phyloP scores from a whole-genome alignment of 1,140 invertebrate species.

The Atta texana region DNA sequence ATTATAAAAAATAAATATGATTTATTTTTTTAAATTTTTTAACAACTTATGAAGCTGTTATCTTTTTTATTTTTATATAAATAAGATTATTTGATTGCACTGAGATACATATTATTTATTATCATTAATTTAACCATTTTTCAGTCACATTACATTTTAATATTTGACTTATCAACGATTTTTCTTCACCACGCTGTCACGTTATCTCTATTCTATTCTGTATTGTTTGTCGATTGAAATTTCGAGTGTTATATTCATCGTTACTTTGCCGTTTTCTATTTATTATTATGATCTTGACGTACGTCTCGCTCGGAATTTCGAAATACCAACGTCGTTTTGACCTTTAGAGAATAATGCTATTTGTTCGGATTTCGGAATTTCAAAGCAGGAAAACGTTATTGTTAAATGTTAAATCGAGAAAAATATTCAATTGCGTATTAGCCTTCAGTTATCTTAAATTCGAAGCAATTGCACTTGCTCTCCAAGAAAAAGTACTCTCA shows the following conservation, averaged over 20 bases:
- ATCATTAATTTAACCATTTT: conserved; percentile 4
- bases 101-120: neutral
- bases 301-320: conserved; percentile 62
- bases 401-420: neutral
- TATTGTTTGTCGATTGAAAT: conserved; percentile 3
- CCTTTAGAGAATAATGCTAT: conserved; percentile 48
- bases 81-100: neutral
- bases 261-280: conserved; percentile 65
- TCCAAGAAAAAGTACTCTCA: neutral
- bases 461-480: neutral
- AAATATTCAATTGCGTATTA: neutral
- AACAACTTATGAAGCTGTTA: neutral
- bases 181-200: neutral
- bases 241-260: conserved; percentile 21
- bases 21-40: neutral
- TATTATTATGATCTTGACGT: conserved; percentile 69
- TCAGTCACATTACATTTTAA: neutral
- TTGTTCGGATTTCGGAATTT: conserved; percentile 26
- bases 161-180: neutral
- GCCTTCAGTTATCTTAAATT: neutral
- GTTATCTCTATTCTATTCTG: neutral
- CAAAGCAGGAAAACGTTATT: neutral
- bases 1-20: neutral
- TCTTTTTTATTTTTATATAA: neutral
- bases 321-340: conserved; percentile 61